These are phyloP conservation scores for Melinopterus prodromus DNA, from an alignment of 2,888 invertebrate genomes.

Conservation along the genomic window DNA sequence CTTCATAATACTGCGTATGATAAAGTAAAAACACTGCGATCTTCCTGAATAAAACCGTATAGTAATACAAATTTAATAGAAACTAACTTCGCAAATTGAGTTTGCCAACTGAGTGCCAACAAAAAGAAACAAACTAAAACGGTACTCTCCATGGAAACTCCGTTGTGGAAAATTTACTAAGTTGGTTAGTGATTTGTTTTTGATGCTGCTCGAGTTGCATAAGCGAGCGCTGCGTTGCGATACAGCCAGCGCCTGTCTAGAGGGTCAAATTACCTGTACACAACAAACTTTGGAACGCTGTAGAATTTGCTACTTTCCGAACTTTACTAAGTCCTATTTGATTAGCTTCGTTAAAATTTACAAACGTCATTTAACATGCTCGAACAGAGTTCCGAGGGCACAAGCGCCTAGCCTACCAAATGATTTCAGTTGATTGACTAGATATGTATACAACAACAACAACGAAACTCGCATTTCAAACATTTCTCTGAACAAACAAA, in stretches of 20 bases:
- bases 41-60: not conserved
- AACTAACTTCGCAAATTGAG: not conserved
- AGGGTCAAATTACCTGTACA: not conserved
- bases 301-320: not conserved
- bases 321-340: not conserved
- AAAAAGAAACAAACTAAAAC: not conserved
- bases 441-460: too few relatives aligned
- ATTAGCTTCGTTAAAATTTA: not conserved
- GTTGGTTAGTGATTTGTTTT: conserved; percentile 4
- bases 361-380: too few relatives aligned
- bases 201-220: not conserved
- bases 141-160: not conserved
- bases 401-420: too few relatives aligned
- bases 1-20: too few relatives aligned
- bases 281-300: not conserved
- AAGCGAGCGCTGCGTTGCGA: not conserved
- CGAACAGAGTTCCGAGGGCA: too few relatives aligned
- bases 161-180: not conserved
- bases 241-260: not conserved
- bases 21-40: not conserved
- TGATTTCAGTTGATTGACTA: too few relatives aligned
- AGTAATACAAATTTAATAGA: not conserved
- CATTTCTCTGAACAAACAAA: too few relatives aligned
- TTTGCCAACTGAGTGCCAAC: not conserved
- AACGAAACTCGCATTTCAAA: too few relatives aligned